A percentile compares a stretch with the other conserved stretches of the same genome.
Evolutionary conservation across 2,888 invertebrate species (phyloP).

Genomic region (Zeuzera pyrina): DNA sequence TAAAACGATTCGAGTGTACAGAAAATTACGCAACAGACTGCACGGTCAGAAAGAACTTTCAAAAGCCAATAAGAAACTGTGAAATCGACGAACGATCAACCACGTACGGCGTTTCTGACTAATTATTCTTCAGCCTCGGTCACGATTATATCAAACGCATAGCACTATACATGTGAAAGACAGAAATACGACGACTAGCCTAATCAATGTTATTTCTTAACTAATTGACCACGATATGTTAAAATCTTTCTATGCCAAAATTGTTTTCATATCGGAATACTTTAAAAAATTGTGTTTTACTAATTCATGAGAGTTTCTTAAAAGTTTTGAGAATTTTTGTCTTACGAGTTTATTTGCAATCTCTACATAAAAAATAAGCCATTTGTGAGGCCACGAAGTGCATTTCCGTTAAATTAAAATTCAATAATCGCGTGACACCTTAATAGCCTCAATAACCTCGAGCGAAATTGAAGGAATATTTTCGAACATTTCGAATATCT

Average conservation of each 20-base stretch:
- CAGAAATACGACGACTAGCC: slow-evolving; percentile 20
- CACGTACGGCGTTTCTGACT: slow-evolving; percentile 39
- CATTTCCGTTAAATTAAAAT: slow-evolving; percentile 7
- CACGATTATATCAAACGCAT: slow-evolving; percentile 51
- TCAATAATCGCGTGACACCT: slow-evolving; percentile 32
- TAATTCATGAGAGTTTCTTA: no score
- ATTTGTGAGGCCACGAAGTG: slow-evolving; percentile 4
- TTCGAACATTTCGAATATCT: slow-evolving; percentile 33
- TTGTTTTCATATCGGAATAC: no score
- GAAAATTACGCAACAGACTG: slow-evolving; percentile 34
- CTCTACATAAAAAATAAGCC: slow-evolving; percentile 4
- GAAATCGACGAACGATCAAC: slow-evolving; percentile 45
- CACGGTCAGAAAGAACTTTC: slow-evolving; percentile 49
- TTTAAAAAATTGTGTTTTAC: no score
- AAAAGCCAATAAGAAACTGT: slow-evolving; percentile 59
- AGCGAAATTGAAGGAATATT: slow-evolving; percentile 21
- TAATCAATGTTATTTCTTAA: slow-evolving; percentile 18
- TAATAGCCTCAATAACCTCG: slow-evolving; percentile 17
- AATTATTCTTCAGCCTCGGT: slow-evolving; percentile 54
- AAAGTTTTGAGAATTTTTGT: no score
- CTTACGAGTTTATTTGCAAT: no score
- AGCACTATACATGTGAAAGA: slow-evolving; percentile 20
- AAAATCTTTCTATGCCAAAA: no score
- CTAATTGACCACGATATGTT: slow-evolving; percentile 9
- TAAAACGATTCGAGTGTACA: slow-evolving; percentile 25